phyloP scores from a whole-genome alignment of 1,140 invertebrate genomes.

The Phocides pigmalion region DNA sequence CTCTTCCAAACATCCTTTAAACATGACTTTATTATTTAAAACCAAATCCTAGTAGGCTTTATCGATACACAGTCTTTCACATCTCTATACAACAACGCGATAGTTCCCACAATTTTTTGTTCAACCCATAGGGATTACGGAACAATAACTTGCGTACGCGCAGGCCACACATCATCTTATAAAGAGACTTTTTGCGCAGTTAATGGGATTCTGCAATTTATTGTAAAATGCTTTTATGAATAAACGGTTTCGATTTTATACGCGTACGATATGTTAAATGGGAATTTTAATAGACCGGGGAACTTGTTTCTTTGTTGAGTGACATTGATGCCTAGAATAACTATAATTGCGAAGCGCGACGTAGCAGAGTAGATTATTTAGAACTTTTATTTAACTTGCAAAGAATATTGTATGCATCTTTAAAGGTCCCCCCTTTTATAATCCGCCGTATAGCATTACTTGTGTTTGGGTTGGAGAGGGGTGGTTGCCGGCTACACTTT shows the following conservation, averaged over 20 bases:
- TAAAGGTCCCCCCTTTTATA: too few species aligned
- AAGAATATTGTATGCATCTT: too few species aligned
- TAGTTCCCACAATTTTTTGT: conserved; percentile 76
- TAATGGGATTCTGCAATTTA: conserved; percentile 69
- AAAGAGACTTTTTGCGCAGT: conserved; percentile 64
- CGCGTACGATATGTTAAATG: conserved; percentile 17
- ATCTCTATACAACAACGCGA: conserved; percentile 46
- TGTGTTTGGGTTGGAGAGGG: too few species aligned
- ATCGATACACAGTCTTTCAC: conserved; percentile 10
- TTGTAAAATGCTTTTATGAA: conserved; percentile 59
- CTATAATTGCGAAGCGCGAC: background rate
- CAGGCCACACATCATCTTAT: conserved; percentile 69
- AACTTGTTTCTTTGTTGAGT: background rate
- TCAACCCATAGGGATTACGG: conserved; percentile 58
- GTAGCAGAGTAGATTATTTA: background rate
- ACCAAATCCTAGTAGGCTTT: too few species aligned
- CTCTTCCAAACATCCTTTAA: too few species aligned
- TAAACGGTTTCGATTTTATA: conserved; percentile 51
- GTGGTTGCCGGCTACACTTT: too few species aligned
- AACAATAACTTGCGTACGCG: conserved; percentile 67
- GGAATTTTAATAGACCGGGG: conserved; percentile 15
- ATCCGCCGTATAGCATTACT: too few species aligned
- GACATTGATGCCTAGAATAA: background rate
- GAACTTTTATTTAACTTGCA: background rate
- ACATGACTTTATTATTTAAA: too few species aligned